A percentile compares a stretch with the other conserved stretches of the same genome.
These are phyloP conservation scores for Echinops telfairi DNA, from an alignment of 2,113 vertebrate species.

Conservation along the genomic window DNA sequence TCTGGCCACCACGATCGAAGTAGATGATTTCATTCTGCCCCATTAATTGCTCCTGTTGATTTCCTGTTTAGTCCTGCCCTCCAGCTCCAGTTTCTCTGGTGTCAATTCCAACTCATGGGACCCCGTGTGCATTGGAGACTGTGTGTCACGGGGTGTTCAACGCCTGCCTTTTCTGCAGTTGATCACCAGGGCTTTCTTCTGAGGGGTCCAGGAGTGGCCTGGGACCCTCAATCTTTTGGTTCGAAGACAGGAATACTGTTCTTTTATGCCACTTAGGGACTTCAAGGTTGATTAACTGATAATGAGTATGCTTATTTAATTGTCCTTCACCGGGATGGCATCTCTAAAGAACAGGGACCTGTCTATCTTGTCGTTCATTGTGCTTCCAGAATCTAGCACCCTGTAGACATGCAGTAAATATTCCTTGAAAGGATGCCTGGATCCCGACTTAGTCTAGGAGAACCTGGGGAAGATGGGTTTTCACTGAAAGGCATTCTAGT, in stretches of 20 bases:
- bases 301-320: neutral
- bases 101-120: neutral
- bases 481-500: neutral
- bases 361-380: neutral
- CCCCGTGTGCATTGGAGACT: neutral
- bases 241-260: neutral
- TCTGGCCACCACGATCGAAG: neutral
- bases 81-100: too few relatives aligned
- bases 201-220: neutral
- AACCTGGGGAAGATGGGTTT: neutral
- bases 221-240: neutral
- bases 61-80: neutral
- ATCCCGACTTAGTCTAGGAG: neutral
- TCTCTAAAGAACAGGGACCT: neutral
- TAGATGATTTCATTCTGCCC: neutral
- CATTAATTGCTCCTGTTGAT: neutral
- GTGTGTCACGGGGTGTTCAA: neutral
- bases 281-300: accelerated
- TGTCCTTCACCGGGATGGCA: neutral
- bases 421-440: neutral
- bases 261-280: neutral
- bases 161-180: neutral
- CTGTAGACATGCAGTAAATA: neutral
- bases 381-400: neutral
- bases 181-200: neutral